phyloP scores from a whole-genome alignment of 2,888 invertebrate species.

The Melitaea athalia region DNA sequence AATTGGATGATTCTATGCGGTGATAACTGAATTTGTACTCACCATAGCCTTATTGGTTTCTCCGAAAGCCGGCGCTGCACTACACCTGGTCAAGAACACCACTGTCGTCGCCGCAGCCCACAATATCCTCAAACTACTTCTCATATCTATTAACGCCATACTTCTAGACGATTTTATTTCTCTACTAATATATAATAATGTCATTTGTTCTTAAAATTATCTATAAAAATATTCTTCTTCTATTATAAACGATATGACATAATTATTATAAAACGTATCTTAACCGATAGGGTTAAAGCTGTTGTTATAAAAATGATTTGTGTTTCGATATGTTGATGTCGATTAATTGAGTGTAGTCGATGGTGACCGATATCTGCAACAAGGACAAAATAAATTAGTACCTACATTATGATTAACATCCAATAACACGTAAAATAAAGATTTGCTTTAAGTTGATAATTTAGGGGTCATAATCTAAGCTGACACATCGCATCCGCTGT shows the following conservation, averaged over 20 bases:
- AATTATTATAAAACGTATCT: conserved; percentile 51
- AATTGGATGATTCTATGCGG: conserved; percentile 25
- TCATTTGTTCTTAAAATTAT: conserved; percentile 62
- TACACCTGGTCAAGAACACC: conserved; percentile 63
- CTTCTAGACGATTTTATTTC: conserved; percentile 51
- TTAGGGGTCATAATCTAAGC: conserved; percentile 41
- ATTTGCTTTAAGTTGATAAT: conserved; percentile 16
- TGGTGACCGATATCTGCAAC: conserved; percentile 64
- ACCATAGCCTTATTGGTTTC: conserved; percentile 75
- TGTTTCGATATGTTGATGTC: conserved; percentile 52
- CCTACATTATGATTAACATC: neutral
- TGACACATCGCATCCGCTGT: conserved; percentile 44
- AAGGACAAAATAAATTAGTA: conserved; percentile 43
- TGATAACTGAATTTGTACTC: conserved; percentile 46
- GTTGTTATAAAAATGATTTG: conserved; percentile 50
- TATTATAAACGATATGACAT: conserved; percentile 59
- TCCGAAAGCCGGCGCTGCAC: conserved; percentile 72
- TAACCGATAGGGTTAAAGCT: conserved; percentile 54
- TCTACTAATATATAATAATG: conserved; percentile 53
- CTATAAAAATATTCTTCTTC: conserved; percentile 56
- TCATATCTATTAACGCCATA: conserved; percentile 65
- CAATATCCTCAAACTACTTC: conserved; percentile 64
- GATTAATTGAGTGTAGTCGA: conserved; percentile 32
- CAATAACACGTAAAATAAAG: conserved; percentile 14
- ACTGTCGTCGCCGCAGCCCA: conserved; percentile 60